phyloP scores from a whole-genome alignment of 2,888 invertebrate species.

The Scaeva pyrastri region DNA sequence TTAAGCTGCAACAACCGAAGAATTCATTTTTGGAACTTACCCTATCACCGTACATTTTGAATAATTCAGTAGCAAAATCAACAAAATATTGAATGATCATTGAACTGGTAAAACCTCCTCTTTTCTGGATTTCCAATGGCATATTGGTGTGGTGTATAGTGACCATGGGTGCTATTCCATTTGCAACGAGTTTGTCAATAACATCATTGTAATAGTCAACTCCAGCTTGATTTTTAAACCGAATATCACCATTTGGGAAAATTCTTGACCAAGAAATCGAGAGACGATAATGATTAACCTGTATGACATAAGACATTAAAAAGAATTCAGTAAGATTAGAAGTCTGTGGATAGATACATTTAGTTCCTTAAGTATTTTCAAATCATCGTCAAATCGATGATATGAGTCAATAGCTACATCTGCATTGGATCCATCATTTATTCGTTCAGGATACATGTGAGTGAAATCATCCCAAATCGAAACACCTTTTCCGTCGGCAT shows the following conservation, averaged over 20 bases:
- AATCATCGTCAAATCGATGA: constrained; percentile 86
- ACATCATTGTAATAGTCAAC: constrained; percentile 86
- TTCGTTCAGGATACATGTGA: constrained; percentile 80
- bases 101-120: constrained; percentile 85
- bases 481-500: constrained; percentile 84
- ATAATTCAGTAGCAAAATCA: constrained; percentile 84
- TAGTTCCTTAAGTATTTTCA: constrained; percentile 84
- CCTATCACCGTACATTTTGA: constrained; percentile 84
- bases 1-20: too few species aligned
- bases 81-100: constrained; percentile 84
- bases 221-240: constrained; percentile 81
- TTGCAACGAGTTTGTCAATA: constrained; percentile 86
- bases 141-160: constrained; percentile 86
- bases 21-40: constrained; percentile 77
- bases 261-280: constrained; percentile 88
- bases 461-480: constrained; percentile 78
- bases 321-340: too few species aligned
- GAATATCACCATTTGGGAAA: constrained; percentile 85
- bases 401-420: constrained; percentile 87
- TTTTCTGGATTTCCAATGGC: constrained; percentile 85
- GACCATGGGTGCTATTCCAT: constrained; percentile 86
- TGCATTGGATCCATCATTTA: constrained; percentile 84
- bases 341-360: too few species aligned
- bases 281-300: constrained; percentile 85
- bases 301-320: too few species aligned